Evolutionary conservation across 2,113 vertebrate species (phyloP), one percentile per base, ranked within the genome.

Genomic region (Pyxicephalus adspersus): DNA sequence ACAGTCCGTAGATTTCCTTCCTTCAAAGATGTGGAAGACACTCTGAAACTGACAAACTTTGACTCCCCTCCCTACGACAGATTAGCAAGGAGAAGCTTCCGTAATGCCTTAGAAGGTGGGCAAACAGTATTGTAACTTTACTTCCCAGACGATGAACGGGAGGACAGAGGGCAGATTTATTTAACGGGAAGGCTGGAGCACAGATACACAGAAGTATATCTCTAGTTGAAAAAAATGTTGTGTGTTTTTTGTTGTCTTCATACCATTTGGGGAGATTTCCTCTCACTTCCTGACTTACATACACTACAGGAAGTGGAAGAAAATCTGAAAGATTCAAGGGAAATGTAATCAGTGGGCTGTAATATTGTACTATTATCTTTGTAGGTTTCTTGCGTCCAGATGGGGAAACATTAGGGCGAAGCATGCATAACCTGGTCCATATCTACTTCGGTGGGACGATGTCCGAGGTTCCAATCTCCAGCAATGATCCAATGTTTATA

Each of bases 401-500:
- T 61, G 70, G 68, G 19, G 52, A 51, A 26, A 63, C 75, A 9
- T 20, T 77, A 19, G 77, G 64, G 2, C 11, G 22, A 5, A 72
- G 29, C 0, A 83, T 84, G 76, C 84, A 87, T 54, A 87, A 85
- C 70, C 25, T 84, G 54, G 67, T 85, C 16, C 86, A 87, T 64
- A 25, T 63, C 5, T 87, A 84, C 50, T 0, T 87, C 0, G 84
- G 81, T 5, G 86, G 85, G 50, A 86, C 84, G 0, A 83, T 87
- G 77, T 72, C 84, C 58, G 75, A 67, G 20, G 77, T 86, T 11
- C 34, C 76, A 2, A 84, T 64, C 17, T 74, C 86, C 70, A 72
- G 81, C 71, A 87, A 87, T 52, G 86, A 87, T 52, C 86, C 86
- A 3, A 76, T 87, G 2, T 87, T 85, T 72, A 19, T 85, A 29